These are phyloP conservation scores for Coregonus sp. DNA, from an alignment of 2,797 vertebrate species.

Conservation along the genomic window DNA sequence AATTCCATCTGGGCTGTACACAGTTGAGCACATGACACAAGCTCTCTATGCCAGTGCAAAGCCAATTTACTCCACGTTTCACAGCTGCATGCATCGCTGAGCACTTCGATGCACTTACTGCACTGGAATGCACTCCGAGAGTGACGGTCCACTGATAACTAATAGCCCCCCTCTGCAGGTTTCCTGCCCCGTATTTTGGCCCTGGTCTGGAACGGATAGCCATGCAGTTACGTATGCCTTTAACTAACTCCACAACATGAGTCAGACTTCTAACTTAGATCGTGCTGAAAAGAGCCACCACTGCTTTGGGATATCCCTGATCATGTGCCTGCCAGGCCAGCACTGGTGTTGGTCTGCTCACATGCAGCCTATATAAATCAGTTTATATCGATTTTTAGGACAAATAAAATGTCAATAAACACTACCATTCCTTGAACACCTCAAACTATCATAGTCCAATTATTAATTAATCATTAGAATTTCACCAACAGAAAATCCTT, in stretches of 20 bases:
- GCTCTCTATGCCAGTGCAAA: constrained; percentile 29
- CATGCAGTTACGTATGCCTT: not conserved
- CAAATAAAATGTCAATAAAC: not conserved
- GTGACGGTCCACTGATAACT: constrained; percentile 29
- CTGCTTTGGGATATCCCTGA: not conserved
- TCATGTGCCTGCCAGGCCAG: not conserved
- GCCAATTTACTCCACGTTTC: constrained; percentile 47
- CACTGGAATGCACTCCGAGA: constrained; percentile 35
- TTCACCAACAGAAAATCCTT: not conserved
- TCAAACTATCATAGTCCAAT: not conserved
- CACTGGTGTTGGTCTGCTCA: not conserved
- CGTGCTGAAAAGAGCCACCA: not conserved
- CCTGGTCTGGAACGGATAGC: constrained; percentile 4
- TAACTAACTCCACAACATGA: not conserved
- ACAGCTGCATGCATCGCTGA: constrained; percentile 41
- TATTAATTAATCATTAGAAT: not conserved
- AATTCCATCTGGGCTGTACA: constrained; percentile 28
- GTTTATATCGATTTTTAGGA: not conserved
- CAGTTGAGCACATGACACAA: constrained; percentile 30
- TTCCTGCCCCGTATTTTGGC: constrained; percentile 17
- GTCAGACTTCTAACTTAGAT: not conserved
- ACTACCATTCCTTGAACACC: not conserved
- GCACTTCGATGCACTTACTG: constrained; percentile 19
- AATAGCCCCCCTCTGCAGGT: constrained; percentile 7
- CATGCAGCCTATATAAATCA: not conserved